A percentile compares a stretch with the other conserved stretches of the same genome.
These are phyloP conservation scores for Leptura quadrifasciata DNA, from an alignment of 2,888 invertebrate species.

Conservation along the genomic window DNA sequence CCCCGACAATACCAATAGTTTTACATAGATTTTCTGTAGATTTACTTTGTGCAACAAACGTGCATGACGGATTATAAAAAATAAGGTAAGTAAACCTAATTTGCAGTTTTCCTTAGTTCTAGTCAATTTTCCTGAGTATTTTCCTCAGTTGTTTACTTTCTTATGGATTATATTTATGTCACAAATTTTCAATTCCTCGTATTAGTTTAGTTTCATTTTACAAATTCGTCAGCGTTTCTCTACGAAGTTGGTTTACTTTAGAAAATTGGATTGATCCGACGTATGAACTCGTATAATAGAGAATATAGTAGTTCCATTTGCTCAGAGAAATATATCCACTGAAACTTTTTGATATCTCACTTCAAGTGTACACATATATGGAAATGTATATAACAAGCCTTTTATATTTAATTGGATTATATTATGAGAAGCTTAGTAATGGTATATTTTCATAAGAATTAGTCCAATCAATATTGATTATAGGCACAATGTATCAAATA, in stretches of 20 bases:
- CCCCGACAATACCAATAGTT: too few relatives aligned
- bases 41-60: slow-evolving; percentile 2
- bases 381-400: not conserved
- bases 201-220: slow-evolving; percentile 19
- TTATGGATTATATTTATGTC: slow-evolving; percentile 13
- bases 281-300: slow-evolving; percentile 31
- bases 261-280: slow-evolving; percentile 61
- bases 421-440: not conserved
- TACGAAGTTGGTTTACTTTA: slow-evolving; percentile 61
- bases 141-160: slow-evolving; percentile 19
- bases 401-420: not conserved
- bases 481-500: too few relatives aligned
- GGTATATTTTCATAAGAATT: too few relatives aligned
- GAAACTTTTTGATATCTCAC: not conserved
- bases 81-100: slow-evolving; percentile 20
- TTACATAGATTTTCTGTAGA: too few relatives aligned
- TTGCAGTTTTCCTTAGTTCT: slow-evolving; percentile 13
- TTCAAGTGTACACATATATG: not conserved
- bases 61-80: slow-evolving; percentile 10
- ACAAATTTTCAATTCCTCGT: slow-evolving; percentile 32
- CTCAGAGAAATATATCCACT: slow-evolving; percentile 7
- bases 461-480: too few relatives aligned
- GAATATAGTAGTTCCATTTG: slow-evolving; percentile 6
- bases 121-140: slow-evolving; percentile 2
- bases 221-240: slow-evolving; percentile 27